These are phyloP conservation scores for Amniataba percoides DNA, from an alignment of 2,797 vertebrate genomes.

Conservation along the genomic window DNA sequence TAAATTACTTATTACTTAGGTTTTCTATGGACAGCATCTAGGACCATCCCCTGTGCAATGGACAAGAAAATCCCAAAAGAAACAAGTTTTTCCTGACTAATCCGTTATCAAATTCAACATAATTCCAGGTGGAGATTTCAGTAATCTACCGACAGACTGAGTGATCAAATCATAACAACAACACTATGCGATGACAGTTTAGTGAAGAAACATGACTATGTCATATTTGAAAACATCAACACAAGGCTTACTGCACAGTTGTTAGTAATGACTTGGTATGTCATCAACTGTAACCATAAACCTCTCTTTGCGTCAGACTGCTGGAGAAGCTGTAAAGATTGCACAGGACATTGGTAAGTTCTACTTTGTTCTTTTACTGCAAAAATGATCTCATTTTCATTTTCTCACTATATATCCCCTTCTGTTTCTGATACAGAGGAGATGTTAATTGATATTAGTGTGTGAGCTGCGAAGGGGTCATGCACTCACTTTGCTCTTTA, in stretches of 20 bases:
- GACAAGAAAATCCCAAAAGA: not conserved
- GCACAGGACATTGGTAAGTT: slow-evolving; percentile 94
- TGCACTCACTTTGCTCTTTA: too few relatives aligned
- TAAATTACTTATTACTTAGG: too few relatives aligned
- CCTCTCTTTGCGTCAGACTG: slow-evolving; percentile 90
- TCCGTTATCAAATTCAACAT: too few relatives aligned
- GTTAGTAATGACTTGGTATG: not conserved
- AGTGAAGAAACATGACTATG: not conserved
- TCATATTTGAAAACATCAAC: not conserved
- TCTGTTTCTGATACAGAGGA: not conserved
- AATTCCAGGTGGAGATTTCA: slow-evolving; percentile 10
- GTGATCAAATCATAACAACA: not conserved
- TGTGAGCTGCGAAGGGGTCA: too few relatives aligned
- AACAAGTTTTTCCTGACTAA: not conserved
- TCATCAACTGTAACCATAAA: slow-evolving; percentile 54
- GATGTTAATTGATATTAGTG: not conserved
- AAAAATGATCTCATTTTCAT: not conserved
- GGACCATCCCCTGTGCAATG: not conserved
- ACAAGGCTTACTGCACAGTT: not conserved
- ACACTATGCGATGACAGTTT: not conserved
- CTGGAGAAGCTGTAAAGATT: slow-evolving; percentile 96
- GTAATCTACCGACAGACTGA: not conserved
- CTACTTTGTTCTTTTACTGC: not conserved
- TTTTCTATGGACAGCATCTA: not conserved
- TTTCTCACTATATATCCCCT: not conserved